These are phyloP conservation scores for Cryptus armator DNA, from an alignment of 2,888 invertebrate species.

Conservation along the genomic window DNA sequence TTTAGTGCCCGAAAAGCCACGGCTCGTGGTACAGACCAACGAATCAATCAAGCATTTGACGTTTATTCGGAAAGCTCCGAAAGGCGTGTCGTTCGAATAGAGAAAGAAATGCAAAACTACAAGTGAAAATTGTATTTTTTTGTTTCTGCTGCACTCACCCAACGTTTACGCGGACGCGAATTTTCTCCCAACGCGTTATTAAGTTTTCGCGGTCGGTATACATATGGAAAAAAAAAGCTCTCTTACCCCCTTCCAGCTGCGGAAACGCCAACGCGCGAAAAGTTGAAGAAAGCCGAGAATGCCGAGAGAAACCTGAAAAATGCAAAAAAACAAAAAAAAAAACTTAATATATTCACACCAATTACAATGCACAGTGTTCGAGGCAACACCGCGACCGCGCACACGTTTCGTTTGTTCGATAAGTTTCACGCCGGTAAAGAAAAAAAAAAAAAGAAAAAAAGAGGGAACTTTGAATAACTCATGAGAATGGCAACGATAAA, in stretches of 20 bases:
- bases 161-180: constrained; percentile 8
- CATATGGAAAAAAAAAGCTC: constrained; percentile 8
- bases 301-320: constrained; percentile 47
- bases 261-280: constrained; percentile 10
- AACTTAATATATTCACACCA: background rate
- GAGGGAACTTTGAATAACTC: constrained; percentile 15
- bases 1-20: constrained; percentile 57
- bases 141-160: background rate
- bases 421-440: background rate
- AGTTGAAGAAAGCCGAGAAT: constrained; percentile 61
- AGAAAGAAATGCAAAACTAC: constrained; percentile 21
- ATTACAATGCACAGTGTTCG: constrained; percentile 31
- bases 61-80: constrained; percentile 51
- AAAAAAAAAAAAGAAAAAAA: background rate
- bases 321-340: background rate
- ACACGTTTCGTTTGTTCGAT: constrained; percentile 14
- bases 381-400: constrained; percentile 35
- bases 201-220: constrained; percentile 19
- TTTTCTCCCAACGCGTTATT: constrained; percentile 21
- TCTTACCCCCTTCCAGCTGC: constrained; percentile 11
- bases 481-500: constrained; percentile 57
- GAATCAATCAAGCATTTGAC: constrained; percentile 78
- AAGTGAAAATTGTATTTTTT: constrained; percentile 2
- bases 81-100: constrained; percentile 26
- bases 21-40: constrained; percentile 74